Evolutionary conservation across 2,888 invertebrate species (phyloP).

Genomic region (Clivina fossor): DNA sequence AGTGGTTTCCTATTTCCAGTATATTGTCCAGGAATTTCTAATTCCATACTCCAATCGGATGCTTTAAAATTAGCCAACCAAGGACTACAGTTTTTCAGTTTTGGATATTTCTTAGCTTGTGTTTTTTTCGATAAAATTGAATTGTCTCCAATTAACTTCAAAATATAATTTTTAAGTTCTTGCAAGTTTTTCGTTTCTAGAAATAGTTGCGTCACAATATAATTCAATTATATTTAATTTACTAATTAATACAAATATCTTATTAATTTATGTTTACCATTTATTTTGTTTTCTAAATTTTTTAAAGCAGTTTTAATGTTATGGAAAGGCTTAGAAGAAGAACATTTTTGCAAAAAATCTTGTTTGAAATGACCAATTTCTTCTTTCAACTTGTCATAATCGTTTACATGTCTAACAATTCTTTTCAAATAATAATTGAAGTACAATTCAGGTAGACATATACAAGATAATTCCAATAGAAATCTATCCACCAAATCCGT

Average conservation of each 20-base stretch:
- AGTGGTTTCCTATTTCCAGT: slow-evolving; percentile 59
- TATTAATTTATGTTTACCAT: slow-evolving; percentile 12
- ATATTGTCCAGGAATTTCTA: slow-evolving; percentile 75
- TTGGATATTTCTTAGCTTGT: neutral
- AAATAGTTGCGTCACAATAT: neutral
- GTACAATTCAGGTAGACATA: slow-evolving; percentile 53
- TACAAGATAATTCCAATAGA: slow-evolving; percentile 52
- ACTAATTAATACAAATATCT: no score
- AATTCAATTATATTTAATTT: no score
- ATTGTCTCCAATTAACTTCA: no score
- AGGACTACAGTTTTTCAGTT: slow-evolving; percentile 60
- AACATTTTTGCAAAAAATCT: slow-evolving; percentile 14
- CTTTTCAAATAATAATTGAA: slow-evolving; percentile 49
- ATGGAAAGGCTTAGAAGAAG: slow-evolving; percentile 4
- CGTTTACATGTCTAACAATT: slow-evolving; percentile 41
- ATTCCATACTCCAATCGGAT: slow-evolving; percentile 50
- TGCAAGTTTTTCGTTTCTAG: neutral
- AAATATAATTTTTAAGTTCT: neutral
- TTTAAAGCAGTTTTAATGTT: slow-evolving; percentile 10
- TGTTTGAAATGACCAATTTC: slow-evolving; percentile 12
- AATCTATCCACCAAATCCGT: slow-evolving; percentile 50
- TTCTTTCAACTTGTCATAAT: slow-evolving; percentile 2
- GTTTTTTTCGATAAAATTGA: neutral
- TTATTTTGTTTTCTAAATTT: slow-evolving; percentile 1
- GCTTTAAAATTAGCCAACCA: slow-evolving; percentile 62